Conservation (phyloP, 2,888 invertebrate species). For the Euproctis similis region DNA sequence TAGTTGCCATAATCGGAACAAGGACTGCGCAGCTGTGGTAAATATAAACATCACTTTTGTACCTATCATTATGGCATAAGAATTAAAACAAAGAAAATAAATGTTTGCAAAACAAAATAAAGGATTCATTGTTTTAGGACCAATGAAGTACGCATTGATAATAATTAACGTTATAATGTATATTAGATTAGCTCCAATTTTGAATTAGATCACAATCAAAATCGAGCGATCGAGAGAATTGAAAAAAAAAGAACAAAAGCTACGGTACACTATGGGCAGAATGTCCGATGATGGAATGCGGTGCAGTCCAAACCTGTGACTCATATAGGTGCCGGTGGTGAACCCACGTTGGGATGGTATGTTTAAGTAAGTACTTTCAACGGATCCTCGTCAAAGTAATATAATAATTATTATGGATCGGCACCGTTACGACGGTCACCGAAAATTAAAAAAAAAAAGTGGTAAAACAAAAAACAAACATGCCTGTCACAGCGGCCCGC, state of each 20-base stretch:
- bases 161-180: too few relatives aligned
- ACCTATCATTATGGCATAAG: conserved; percentile 69
- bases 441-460: too few relatives aligned
- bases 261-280: conserved; percentile 41
- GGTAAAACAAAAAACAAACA: too few relatives aligned
- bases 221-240: conserved; percentile 37
- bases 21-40: conserved; percentile 71
- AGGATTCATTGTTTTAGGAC: conserved; percentile 40
- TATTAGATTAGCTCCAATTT: too few relatives aligned
- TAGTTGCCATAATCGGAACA: conserved; percentile 72
- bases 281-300: conserved; percentile 59
- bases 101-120: too few relatives aligned
- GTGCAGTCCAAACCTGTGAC: conserved; percentile 46
- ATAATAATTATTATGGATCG: conserved; percentile 31
- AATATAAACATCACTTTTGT: conserved; percentile 68
- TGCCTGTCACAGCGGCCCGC: too few relatives aligned
- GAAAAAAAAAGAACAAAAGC: too few relatives aligned
- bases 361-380: conserved; percentile 39
- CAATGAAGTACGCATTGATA: too few relatives aligned
- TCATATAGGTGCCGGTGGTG: conserved; percentile 42
- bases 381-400: conserved; percentile 31
- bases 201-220: conserved; percentile 25
- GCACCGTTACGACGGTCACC: too few relatives aligned
- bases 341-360: conserved; percentile 33
- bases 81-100: conserved; percentile 68